phyloP scores from a whole-genome alignment of 2,113 vertebrate species.

The Aphyosemion australe region DNA sequence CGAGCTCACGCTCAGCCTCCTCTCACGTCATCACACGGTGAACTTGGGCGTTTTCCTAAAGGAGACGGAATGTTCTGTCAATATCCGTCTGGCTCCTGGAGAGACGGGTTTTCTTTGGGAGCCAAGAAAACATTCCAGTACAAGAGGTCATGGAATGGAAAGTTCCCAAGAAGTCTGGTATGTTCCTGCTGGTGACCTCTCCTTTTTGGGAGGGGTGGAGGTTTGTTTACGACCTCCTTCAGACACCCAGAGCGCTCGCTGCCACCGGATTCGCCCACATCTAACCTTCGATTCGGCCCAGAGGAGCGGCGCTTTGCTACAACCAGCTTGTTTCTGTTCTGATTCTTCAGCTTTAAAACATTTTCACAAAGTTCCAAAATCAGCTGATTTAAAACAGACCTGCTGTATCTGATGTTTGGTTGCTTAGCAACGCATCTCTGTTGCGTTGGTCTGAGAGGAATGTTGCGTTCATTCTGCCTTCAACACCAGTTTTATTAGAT shows the following conservation, averaged over 20 bases:
- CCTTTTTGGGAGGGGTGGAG: background rate
- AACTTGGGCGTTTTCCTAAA: background rate
- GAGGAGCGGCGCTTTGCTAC: background rate
- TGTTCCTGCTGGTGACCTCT: conserved; percentile 53
- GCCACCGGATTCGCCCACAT: background rate
- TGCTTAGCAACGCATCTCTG: conserved; percentile 12
- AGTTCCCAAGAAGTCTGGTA: conserved; percentile 71
- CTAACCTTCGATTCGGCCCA: conserved; percentile 1
- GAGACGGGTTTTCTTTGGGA: background rate
- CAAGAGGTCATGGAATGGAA: conserved; percentile 62
- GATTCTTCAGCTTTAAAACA: background rate
- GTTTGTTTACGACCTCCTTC: conserved; percentile 30
- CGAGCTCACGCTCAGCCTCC: background rate
- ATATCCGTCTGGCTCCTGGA: conserved; percentile 11
- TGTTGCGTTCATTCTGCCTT: background rate
- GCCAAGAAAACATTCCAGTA: conserved; percentile 39
- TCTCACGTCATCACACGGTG: background rate
- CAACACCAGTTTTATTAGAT: too few species aligned
- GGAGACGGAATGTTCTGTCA: conserved; percentile 12
- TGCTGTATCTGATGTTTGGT: conserved; percentile 8
- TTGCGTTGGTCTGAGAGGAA: conserved; percentile 7
- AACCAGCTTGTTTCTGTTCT: too few species aligned
- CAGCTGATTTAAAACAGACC: conserved; percentile 11
- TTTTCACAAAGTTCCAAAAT: conserved; percentile 6
- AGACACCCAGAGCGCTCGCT: background rate